Evolutionary conservation across 2,888 invertebrate genomes (phyloP).

Genomic region (Eutolmus rufibarbis): DNA sequence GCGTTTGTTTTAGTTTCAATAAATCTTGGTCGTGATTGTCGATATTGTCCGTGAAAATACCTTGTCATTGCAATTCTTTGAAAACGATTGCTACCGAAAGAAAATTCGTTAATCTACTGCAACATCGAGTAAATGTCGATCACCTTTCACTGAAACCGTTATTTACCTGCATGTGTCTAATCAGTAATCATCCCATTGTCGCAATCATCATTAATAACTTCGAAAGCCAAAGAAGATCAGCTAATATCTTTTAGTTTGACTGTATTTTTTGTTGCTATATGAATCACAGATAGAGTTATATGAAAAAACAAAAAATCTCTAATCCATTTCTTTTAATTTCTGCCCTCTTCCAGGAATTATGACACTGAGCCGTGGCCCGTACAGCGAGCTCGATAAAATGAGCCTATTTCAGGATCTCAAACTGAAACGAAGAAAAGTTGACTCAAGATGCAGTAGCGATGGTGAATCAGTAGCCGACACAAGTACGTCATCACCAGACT

Average conservation of each 20-base stretch:
- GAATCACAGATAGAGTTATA: neutral
- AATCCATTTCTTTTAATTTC: slow-evolving; percentile 25
- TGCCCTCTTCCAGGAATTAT: slow-evolving; percentile 80
- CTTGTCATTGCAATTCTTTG: no score
- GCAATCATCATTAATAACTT: neutral
- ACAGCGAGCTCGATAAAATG: slow-evolving; percentile 95
- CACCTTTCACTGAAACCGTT: neutral
- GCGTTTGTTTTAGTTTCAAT: neutral
- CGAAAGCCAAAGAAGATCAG: slow-evolving; percentile 32
- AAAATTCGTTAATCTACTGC: neutral
- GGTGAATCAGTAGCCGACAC: slow-evolving; percentile 95
- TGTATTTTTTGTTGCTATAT: slow-evolving; percentile 6
- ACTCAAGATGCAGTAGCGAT: slow-evolving; percentile 96
- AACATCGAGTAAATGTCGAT: neutral
- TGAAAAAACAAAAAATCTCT: neutral
- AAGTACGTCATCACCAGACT: slow-evolving; percentile 90
- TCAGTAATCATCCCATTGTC: slow-evolving; percentile 12
- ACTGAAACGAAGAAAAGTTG: slow-evolving; percentile 96
- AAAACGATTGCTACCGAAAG: neutral
- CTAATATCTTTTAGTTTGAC: slow-evolving; percentile 7
- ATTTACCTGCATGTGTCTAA: slow-evolving; percentile 11
- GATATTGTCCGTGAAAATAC: neutral
- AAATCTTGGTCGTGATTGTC: neutral
- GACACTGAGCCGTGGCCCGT: slow-evolving; percentile 97
- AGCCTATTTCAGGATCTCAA: slow-evolving; percentile 99